Base-by-base conservation (phyloP, 2,797 vertebrate genomes). In the Margarornis squamiger region DNA sequence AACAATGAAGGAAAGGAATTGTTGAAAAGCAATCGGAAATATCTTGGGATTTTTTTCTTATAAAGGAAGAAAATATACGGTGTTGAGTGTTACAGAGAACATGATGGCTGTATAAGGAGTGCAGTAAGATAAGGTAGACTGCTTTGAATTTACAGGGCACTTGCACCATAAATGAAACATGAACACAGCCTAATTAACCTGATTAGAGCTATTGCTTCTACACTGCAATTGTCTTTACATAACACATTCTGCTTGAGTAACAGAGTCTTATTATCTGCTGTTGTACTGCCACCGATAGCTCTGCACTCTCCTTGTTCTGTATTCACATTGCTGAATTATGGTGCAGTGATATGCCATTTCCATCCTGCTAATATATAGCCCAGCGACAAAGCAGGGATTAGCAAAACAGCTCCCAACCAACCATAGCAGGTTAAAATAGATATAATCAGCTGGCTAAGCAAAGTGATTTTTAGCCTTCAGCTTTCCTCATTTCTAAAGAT, bases 111-210 rank as follows among this genome's bases (percentile, higher is more conserved):
- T 38, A 29, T 77, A 87, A 96, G 88, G 71, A 93, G 68, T 84
- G 45, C 83, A 88, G 36, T 85, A 90, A 74, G 62, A 93, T 65
- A 80, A 94, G 70, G 55, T 13, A 95, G 71, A 84, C 89, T 95
- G 72, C 87, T 96, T 96, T 97, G 90, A 96, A 97, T 98, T 92
- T 98, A 94, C 93, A 96, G 95, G 95, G 93, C 91, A 88, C 91
- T 96, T 95, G 82, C 88, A 84, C 84, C 93, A 93, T 75, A 96
- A 96, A 95, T 95, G 95, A 96, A 98, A 97, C 97, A 96, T 96
- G 96, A 97, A 97, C 91, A 71, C 70, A 96, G 92, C 95, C 95
- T 98, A 97, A 98, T 98, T 97, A 97, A 97, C 97, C 97, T 96
- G 96, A 97, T 98, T 96, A 96, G 95, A 97, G 96, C 93, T 94